Evolutionary conservation across 2,113 vertebrate genomes (phyloP), one percentile per base, ranked within the genome.

Genomic region (Guaruba guarouba): DNA sequence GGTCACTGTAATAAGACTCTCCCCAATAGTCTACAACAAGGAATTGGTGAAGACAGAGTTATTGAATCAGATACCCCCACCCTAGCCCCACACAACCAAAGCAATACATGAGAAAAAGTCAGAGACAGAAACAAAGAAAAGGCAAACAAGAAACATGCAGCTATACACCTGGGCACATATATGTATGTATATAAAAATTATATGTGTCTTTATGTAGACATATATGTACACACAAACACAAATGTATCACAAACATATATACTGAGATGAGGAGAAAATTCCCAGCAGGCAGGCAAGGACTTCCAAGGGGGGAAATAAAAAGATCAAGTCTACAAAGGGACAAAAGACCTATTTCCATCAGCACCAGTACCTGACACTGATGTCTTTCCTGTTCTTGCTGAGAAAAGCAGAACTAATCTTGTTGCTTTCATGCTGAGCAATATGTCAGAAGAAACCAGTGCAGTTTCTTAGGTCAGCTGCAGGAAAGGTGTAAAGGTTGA

Each of bases 21-120:
- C 99, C 99, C 99, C 99, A 99, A 99, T 99, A 99, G 99, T 99
- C 99, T 99, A 99, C 98, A 99, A 99, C 96, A 99, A 99, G 99
- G 99, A 99, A 99, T 99, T 94, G 96, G 99, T 99, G 99, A 98
- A 98, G 98, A 99, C 98, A 99, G 97, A 98, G 99, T 99, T 99
- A 99, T 97, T 99, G 97, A 95, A 93, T 80, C 97, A 95, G 67
- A 85, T 33, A 94, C 88, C 94, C 86, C 94, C 86, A 76, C 88
- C 89, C 82, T 48, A 74, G 67, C 86, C 62, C 80, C 93, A 87
- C 52, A 94, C 96, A 96, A 97, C 96, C 93, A 94, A 92, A 97
- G 95, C 90, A 97, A 82, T 83, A 88, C 41, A 87, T 46, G 81
- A 92, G 86, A 86, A 59, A 91, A 55, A 93, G 78, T 94, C 85